Conservation (phyloP, 2,888 invertebrate genomes). For the Lacanobia oleracea region DNA sequence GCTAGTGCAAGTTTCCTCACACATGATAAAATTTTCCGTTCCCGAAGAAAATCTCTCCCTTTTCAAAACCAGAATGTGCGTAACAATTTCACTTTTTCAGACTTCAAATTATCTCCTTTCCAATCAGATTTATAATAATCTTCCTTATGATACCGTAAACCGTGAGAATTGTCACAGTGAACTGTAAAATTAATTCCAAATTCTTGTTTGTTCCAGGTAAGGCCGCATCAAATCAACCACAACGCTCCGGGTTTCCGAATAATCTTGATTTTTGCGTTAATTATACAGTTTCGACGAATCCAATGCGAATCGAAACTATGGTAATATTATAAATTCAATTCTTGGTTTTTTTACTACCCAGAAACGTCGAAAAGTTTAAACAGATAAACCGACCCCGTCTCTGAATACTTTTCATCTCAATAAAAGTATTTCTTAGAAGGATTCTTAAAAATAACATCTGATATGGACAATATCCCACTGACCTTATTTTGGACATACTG, state of each 20-base stretch:
- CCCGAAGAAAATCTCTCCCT: background rate
- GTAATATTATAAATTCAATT: background rate
- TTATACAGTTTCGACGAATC: conserved; percentile 22
- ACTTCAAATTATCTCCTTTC: conserved; percentile 8
- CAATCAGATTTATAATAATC: background rate
- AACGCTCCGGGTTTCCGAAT: conserved; percentile 16
- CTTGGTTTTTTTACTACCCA: background rate
- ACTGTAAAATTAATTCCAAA: conserved; percentile 33
- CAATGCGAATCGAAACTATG: background rate
- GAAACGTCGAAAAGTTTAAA: background rate
- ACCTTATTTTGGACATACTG: background rate
- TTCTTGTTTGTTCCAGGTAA: conserved; percentile 69
- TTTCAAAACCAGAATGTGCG: too few relatives aligned
- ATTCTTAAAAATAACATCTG: too few relatives aligned
- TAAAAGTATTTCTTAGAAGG: background rate
- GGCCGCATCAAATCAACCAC: conserved; percentile 32
- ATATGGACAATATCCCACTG: background rate
- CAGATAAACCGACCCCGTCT: background rate
- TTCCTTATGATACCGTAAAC: conserved; percentile 11
- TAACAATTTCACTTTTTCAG: too few relatives aligned
- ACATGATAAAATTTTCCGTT: background rate
- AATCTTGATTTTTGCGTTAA: conserved; percentile 13
- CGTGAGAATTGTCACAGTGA: conserved; percentile 28
- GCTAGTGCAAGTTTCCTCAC: too few relatives aligned
- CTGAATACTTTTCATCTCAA: background rate